phyloP scores from a whole-genome alignment of 2,888 invertebrate species.

The Dasypolia templi region DNA sequence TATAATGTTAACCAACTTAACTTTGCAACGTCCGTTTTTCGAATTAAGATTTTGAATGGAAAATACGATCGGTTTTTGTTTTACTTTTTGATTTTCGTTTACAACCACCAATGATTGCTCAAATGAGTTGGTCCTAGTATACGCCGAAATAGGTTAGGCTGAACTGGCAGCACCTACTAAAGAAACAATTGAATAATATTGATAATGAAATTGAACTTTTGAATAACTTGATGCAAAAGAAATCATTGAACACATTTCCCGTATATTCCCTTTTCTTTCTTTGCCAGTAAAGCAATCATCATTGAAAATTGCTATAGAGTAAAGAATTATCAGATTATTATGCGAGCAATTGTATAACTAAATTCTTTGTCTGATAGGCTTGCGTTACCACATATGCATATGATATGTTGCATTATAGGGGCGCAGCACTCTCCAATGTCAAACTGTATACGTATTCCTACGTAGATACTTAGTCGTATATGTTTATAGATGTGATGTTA shows the following conservation, averaged over 20 bases:
- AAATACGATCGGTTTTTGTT: too few relatives aligned
- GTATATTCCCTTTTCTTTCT: neutral
- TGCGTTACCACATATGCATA: conserved; percentile 30
- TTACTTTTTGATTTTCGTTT: too few relatives aligned
- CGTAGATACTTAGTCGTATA: neutral
- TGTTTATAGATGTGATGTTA: neutral
- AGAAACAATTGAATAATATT: neutral
- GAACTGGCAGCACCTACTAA: neutral
- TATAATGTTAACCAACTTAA: too few relatives aligned
- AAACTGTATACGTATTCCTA: neutral
- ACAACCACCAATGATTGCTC: too few relatives aligned
- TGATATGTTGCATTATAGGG: too few relatives aligned
- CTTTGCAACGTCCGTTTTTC: too few relatives aligned
- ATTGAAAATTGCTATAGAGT: conserved; percentile 2
- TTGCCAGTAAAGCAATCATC: neutral
- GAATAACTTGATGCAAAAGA: neutral
- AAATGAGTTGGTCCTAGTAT: too few relatives aligned
- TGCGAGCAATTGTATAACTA: conserved; percentile 4
- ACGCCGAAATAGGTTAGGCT: too few relatives aligned
- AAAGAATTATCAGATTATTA: conserved; percentile 11
- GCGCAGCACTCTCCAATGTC: conserved; percentile 41
- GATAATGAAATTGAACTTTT: neutral
- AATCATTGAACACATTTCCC: neutral
- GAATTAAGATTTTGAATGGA: too few relatives aligned
- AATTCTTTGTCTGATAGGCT: conserved; percentile 27